Evolutionary conservation across 2,113 vertebrate species (phyloP).

Genomic region (Loxodonta africana): DNA sequence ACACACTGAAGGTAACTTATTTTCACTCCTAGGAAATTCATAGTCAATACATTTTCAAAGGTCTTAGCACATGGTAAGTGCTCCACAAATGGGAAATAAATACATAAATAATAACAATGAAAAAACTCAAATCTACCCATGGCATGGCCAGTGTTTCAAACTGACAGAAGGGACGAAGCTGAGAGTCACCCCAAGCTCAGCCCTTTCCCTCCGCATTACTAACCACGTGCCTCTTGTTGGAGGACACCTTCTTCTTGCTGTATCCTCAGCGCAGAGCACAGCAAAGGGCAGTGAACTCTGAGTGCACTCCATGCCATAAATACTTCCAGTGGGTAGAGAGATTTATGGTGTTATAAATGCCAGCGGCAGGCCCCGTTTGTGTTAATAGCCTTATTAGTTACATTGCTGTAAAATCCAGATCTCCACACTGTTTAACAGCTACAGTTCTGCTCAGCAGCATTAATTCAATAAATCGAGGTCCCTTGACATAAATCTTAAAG

Average conservation of each 20-base stretch:
- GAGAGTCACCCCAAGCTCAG: not conserved
- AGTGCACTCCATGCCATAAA: slow-evolving; percentile 82
- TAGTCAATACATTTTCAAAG: not conserved
- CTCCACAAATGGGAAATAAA: not conserved
- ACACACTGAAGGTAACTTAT: not conserved
- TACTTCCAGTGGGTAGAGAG: slow-evolving; percentile 84
- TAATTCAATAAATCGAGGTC: slow-evolving; percentile 86
- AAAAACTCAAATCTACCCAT: not conserved
- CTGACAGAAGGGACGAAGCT: not conserved
- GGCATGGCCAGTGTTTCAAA: not conserved
- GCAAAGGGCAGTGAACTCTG: slow-evolving; percentile 77
- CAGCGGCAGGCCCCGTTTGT: slow-evolving; percentile 86
- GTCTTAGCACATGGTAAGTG: not conserved
- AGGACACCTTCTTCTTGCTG: not conserved
- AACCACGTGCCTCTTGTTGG: not conserved
- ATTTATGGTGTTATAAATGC: slow-evolving; percentile 89
- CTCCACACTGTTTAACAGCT: slow-evolving; percentile 87
- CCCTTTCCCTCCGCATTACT: not conserved
- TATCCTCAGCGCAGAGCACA: slow-evolving; percentile 75
- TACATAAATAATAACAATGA: not conserved
- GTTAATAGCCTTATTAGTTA: slow-evolving; percentile 92
- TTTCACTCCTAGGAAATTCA: not conserved
- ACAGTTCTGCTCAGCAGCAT: slow-evolving; percentile 84
- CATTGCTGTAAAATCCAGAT: slow-evolving; percentile 89
- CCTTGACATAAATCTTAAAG: slow-evolving; percentile 85